Percentiles rank a stretch among this genome's conserved stretches.
Conservation (phyloP, 2,888 invertebrate genomes). For the Drosophila pullipes region DNA sequence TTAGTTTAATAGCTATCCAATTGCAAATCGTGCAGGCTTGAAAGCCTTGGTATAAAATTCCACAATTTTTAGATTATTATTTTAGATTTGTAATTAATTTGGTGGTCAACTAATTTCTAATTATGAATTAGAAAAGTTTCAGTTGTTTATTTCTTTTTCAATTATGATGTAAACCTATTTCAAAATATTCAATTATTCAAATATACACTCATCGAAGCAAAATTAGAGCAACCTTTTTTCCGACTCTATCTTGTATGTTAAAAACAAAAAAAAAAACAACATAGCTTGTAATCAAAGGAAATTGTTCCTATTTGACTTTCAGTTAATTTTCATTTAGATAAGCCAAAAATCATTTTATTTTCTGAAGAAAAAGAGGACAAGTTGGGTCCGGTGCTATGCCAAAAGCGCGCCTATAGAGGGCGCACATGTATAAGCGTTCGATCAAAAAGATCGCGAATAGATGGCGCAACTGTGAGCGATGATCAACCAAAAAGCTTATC, state of each 20-base stretch:
- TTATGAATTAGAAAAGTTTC: background rate
- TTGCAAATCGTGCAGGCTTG: background rate
- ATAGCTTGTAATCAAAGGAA: background rate
- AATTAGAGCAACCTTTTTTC: background rate
- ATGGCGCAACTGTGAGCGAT: background rate
- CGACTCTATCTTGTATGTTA: background rate
- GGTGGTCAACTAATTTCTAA: background rate
- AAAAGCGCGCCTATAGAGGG: slow-evolving; percentile 19
- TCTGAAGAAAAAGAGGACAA: background rate
- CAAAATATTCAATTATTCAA: background rate
- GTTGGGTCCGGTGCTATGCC: background rate
- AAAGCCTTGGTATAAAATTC: background rate
- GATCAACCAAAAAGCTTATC: background rate
- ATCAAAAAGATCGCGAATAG: slow-evolving; percentile 15
- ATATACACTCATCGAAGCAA: too few relatives aligned
- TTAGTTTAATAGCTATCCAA: background rate
- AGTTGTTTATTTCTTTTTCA: background rate
- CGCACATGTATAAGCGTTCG: background rate
- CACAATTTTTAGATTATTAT: background rate
- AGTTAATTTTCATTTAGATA: background rate
- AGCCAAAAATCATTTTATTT: background rate
- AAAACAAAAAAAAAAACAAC: background rate
- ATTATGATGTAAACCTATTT: background rate
- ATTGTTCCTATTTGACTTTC: background rate
- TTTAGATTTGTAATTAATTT: background rate